Evolutionary conservation across 2,888 invertebrate genomes (phyloP).

Genomic region (Hypena proboscidalis): DNA sequence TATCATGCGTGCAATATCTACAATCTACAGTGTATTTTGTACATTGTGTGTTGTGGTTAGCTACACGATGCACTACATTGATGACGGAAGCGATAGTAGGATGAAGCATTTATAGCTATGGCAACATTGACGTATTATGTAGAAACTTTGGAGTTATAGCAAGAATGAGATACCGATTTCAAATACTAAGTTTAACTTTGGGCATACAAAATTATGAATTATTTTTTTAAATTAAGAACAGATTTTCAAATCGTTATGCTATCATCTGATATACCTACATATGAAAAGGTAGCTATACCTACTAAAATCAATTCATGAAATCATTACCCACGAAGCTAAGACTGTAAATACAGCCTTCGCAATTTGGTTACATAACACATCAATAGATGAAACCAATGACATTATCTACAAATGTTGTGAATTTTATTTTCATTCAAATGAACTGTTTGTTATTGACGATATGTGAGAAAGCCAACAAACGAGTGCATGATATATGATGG

Average conservation of each 20-base stretch:
- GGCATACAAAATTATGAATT: no score
- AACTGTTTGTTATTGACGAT: conserved; percentile 18
- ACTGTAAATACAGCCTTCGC: no score
- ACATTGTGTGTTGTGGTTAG: conserved; percentile 16
- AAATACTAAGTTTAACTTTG: no score
- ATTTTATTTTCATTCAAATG: conserved; percentile 10
- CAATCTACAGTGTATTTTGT: conserved; percentile 14
- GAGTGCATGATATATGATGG: conserved; percentile 26
- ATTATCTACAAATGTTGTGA: background rate
- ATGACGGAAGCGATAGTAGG: conserved; percentile 27
- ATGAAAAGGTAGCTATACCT: no score
- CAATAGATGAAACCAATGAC: conserved; percentile 10
- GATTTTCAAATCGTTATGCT: no score
- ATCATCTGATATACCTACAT: no score
- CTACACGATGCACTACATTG: conserved; percentile 14
- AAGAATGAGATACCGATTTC: no score
- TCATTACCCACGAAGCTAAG: no score
- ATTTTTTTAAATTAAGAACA: no score
- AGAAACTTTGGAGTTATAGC: no score
- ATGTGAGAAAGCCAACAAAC: conserved; percentile 34
- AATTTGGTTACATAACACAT: no score
- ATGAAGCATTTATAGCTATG: conserved; percentile 19
- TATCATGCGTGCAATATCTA: conserved; percentile 12
- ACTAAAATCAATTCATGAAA: no score
- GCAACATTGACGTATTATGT: conserved; percentile 8